phyloP scores from a whole-genome alignment of 1,140 invertebrate genomes.

The Zaprionus davidi region DNA sequence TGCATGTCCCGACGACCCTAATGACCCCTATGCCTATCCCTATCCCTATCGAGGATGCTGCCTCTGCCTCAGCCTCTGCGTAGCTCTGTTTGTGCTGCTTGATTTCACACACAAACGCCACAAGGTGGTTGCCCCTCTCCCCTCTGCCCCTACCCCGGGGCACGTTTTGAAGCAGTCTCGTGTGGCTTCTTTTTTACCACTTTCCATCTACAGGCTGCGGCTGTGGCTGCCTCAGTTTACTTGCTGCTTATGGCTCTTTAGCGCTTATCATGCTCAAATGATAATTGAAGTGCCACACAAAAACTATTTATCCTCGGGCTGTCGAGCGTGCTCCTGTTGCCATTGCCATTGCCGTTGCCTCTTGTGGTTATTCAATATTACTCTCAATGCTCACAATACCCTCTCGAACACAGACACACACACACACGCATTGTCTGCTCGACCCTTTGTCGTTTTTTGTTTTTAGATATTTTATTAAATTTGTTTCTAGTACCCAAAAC shows the following conservation, averaged over 20 bases:
- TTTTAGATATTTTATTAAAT: constrained; percentile 78
- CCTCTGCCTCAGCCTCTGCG: neutral
- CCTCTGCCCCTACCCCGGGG: neutral
- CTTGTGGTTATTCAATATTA: constrained; percentile 81
- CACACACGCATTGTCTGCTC: constrained; percentile 40
- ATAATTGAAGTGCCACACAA: constrained; percentile 80
- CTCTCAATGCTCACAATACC: constrained; percentile 47
- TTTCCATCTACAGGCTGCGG: constrained; percentile 48
- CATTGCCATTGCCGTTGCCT: constrained; percentile 37
- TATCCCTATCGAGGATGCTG: constrained; percentile 19
- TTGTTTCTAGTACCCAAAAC: constrained; percentile 72
- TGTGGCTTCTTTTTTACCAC: constrained; percentile 67
- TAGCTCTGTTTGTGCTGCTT: constrained; percentile 37
- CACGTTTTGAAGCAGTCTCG: constrained; percentile 58
- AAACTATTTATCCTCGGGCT: constrained; percentile 82
- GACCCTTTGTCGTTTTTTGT: constrained; percentile 65
- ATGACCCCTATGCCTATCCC: constrained; percentile 62
- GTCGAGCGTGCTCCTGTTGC: constrained; percentile 55
- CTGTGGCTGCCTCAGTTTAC: constrained; percentile 41
- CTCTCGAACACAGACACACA: constrained; percentile 28
- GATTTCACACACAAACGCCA: constrained; percentile 53
- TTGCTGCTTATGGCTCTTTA: constrained; percentile 71
- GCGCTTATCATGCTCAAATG: constrained; percentile 83
- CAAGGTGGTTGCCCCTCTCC: constrained; percentile 50
- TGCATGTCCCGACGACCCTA: constrained; percentile 49